These are phyloP conservation scores for Mamestra configurata DNA, from an alignment of 1,140 invertebrate genomes.

Conservation along the genomic window DNA sequence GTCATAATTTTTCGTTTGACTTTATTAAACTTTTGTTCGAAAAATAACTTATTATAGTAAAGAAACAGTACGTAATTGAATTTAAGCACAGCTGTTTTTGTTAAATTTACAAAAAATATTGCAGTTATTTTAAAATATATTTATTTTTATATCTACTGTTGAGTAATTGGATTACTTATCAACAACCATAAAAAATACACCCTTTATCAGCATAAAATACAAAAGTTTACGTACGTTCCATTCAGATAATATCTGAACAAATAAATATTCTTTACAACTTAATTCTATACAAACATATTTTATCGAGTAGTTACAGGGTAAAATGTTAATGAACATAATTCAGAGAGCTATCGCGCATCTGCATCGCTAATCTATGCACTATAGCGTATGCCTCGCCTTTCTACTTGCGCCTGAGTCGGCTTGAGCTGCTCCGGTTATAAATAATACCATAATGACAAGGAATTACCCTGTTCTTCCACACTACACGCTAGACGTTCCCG, in stretches of 20 bases:
- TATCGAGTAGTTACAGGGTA: constrained; percentile 8
- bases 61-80: neutral
- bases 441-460: constrained; percentile 86
- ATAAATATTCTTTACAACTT: constrained; percentile 43
- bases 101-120: neutral
- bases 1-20: neutral
- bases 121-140: neutral
- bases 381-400: constrained; percentile 67
- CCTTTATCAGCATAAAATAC: constrained; percentile 42
- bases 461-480: constrained; percentile 80
- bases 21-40: neutral
- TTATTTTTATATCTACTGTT: neutral
- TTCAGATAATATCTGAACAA: constrained; percentile 29
- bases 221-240: constrained; percentile 13
- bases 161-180: constrained; percentile 8
- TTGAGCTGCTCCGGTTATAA: constrained; percentile 73
- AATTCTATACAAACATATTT: constrained; percentile 41
- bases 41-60: neutral
- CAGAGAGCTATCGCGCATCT: constrained; percentile 44
- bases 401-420: constrained; percentile 57
- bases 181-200: neutral
- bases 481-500: constrained; percentile 64
- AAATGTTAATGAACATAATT: constrained; percentile 43
- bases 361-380: constrained; percentile 54
- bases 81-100: neutral